Conservation (phyloP, 2,888 invertebrate species). For the Parasteatoda lunata region DNA sequence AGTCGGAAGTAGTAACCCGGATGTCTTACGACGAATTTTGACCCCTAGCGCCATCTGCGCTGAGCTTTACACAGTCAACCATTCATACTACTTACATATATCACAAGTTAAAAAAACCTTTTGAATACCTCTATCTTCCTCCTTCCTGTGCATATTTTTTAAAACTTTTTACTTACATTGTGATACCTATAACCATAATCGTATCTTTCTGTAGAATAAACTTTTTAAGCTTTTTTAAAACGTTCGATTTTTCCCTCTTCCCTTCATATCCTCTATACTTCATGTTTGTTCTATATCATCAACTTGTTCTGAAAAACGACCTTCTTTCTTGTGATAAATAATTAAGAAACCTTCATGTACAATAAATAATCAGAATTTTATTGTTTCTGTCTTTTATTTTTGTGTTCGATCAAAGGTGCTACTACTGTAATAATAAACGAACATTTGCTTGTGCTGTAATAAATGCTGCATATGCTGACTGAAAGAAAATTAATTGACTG, state of each 20-base stretch:
- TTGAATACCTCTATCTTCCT: not conserved
- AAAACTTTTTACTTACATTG: slow-evolving; percentile 64
- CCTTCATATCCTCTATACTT: slow-evolving; percentile 48
- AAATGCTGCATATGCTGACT: no score
- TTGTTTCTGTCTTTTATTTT: no score
- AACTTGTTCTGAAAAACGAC: slow-evolving; percentile 56
- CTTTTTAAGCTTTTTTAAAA: slow-evolving; percentile 41
- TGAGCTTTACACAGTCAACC: no score
- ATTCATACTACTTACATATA: not conserved
- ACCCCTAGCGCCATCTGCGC: no score
- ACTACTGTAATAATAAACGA: no score
- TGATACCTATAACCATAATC: slow-evolving; percentile 54
- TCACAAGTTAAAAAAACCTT: slow-evolving; percentile 21
- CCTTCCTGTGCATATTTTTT: slow-evolving; percentile 39
- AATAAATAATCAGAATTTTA: slow-evolving; percentile 66
- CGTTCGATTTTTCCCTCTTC: slow-evolving; percentile 39
- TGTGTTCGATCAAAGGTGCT: no score
- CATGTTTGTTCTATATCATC: slow-evolving; percentile 42
- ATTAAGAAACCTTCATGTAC: slow-evolving; percentile 38
- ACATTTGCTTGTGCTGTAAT: no score
- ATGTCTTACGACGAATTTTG: no score
- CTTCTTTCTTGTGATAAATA: slow-evolving; percentile 65
- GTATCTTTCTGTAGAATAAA: slow-evolving; percentile 36
- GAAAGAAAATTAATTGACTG: no score
- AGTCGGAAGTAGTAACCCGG: no score